A percentile compares a stretch with the other conserved stretches of the same genome.
These are phyloP conservation scores for Coregonus clupeaformis DNA, from an alignment of 2,113 vertebrate species.

Conservation along the genomic window DNA sequence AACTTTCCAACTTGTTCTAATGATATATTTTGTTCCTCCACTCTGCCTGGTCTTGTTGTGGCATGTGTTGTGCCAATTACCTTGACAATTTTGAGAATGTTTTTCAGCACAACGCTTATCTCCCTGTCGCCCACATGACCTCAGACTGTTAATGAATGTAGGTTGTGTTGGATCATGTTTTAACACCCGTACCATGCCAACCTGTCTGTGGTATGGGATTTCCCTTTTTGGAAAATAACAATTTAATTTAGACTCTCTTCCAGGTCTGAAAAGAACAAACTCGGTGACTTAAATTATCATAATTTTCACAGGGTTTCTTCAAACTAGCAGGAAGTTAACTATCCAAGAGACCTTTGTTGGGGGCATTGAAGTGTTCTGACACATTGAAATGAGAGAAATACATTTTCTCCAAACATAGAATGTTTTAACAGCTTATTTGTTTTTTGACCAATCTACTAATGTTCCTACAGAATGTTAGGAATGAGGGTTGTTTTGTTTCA, in stretches of 20 bases:
- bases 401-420: neutral
- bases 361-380: neutral
- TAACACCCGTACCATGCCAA: neutral
- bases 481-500: slow-evolving; percentile 31
- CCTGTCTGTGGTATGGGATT: neutral
- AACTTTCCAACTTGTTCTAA: too few species aligned
- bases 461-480: slow-evolving; percentile 33
- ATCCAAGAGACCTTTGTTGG: neutral
- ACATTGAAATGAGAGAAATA: neutral
- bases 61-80: neutral
- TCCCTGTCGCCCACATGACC: neutral
- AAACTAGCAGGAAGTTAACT: neutral
- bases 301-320: neutral
- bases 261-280: neutral
- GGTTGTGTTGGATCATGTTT: neutral
- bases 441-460: neutral
- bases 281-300: neutral
- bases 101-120: neutral
- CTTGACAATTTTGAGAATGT: neutral
- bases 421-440: slow-evolving; percentile 1
- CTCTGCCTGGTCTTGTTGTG: neutral
- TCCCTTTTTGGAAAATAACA: too few species aligned
- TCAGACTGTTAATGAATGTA: neutral
- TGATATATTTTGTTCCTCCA: too few species aligned
- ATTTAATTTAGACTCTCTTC: neutral